Evolutionary conservation across 2,797 vertebrate genomes (phyloP).

Genomic region (Sebastes cheni): DNA sequence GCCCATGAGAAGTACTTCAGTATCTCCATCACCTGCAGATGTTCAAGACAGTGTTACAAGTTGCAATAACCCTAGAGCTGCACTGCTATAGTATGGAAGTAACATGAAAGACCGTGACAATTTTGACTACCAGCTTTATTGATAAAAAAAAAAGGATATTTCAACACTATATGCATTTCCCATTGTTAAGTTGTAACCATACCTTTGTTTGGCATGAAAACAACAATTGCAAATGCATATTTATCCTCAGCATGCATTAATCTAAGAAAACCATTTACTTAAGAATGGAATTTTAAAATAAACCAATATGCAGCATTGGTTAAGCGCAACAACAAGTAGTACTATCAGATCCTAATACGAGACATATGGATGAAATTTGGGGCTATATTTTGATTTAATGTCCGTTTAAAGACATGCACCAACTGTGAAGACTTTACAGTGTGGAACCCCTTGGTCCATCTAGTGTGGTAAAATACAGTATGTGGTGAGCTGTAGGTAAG

Average conservation of each 20-base stretch:
- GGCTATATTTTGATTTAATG: not conserved
- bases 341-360: not conserved
- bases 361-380: not conserved
- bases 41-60: not conserved
- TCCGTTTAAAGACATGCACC: not conserved
- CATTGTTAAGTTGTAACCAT: not conserved
- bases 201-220: not conserved
- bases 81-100: not conserved
- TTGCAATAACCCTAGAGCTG: not conserved
- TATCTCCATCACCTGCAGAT: constrained; percentile 92
- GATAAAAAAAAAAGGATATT: not conserved
- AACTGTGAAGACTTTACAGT: not conserved
- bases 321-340: not conserved
- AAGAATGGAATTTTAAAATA: not conserved
- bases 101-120: not conserved
- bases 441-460: not conserved
- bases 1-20: constrained; percentile 99
- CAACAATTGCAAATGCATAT: not conserved
- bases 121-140: not conserved
- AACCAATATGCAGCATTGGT: not conserved
- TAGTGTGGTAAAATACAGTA: not conserved
- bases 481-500: not conserved
- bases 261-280: not conserved
- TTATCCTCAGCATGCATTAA: not conserved
- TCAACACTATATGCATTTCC: too few relatives aligned